These are phyloP conservation scores for Drosophila mettleri DNA, from an alignment of 2,888 invertebrate species.

Conservation along the genomic window DNA sequence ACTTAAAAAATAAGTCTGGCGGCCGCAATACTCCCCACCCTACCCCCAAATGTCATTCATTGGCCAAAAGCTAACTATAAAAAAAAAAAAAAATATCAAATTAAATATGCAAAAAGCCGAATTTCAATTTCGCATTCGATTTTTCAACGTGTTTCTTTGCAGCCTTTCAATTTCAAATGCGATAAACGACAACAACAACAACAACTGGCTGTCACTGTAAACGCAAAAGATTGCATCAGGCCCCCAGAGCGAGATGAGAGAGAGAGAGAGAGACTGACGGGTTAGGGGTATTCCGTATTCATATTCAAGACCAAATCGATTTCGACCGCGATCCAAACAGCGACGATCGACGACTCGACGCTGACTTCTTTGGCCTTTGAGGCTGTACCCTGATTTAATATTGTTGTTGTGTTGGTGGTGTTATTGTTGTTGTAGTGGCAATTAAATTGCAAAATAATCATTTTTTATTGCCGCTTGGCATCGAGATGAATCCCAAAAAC, in stretches of 20 bases:
- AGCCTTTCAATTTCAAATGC: slow-evolving; percentile 73
- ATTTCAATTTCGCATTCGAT: slow-evolving; percentile 65
- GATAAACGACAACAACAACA: slow-evolving; percentile 60
- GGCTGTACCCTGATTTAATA: slow-evolving; percentile 29
- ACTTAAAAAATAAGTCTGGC: slow-evolving; percentile 8
- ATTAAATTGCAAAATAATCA: slow-evolving; percentile 78
- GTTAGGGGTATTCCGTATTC: slow-evolving; percentile 24
- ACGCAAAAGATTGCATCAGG: slow-evolving; percentile 70
- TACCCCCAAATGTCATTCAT: slow-evolving; percentile 6
- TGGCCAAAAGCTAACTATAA: slow-evolving; percentile 18
- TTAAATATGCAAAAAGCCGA: slow-evolving; percentile 49
- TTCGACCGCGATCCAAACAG: slow-evolving; percentile 51
- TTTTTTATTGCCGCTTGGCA: slow-evolving; percentile 65
- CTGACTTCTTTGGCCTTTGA: slow-evolving; percentile 53
- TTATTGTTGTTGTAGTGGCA: slow-evolving; percentile 46
- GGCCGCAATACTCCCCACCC: not conserved
- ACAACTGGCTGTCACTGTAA: slow-evolving; percentile 51
- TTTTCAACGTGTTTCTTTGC: slow-evolving; percentile 64
- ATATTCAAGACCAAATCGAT: slow-evolving; percentile 77
- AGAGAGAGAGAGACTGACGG: not conserved
- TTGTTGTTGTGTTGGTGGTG: slow-evolving; percentile 10
- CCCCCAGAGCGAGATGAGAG: slow-evolving; percentile 15
- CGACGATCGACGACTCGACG: slow-evolving; percentile 32
- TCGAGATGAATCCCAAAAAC: slow-evolving; percentile 32
- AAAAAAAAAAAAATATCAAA: slow-evolving; percentile 39